Evolutionary conservation across 1,140 invertebrate species (phyloP), one percentile per base, ranked within the genome.

Genomic region (Bathynomus jamesi): DNA sequence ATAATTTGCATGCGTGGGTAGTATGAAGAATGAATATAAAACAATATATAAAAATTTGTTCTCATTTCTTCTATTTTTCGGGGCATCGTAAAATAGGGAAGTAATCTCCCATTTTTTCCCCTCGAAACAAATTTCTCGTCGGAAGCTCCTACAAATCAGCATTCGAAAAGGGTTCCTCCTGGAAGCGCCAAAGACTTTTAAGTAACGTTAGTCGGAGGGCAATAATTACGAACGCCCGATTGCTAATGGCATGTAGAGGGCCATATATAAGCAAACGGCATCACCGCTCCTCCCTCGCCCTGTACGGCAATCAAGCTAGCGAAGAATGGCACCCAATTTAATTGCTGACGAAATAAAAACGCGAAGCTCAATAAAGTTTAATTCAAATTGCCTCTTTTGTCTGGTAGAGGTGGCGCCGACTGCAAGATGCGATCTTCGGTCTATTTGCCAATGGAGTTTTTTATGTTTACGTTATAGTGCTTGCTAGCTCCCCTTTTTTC

Each of bases 291-390:
- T 53, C 40, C 40, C 40, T 53, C 40, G 40, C 40, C 21, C 40
- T 53, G 40, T 53, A 53, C 11, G 21, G 40, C 40, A 53, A 53
- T 53, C 40, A 53, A 53, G 40, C 40, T 21, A 21, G 11, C 40
- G 40, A 53, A 53, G 40, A 53, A 53, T 53, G 40, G 40, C 40
- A 17, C 13, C 40, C 40, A 53, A 53, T 53, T 53, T 53, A 53
- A 53, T 53, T 53, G 40, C 40, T 53, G 40, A 53, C 40, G 40
- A 53, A 53, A 53, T 53, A 53, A 53, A 53, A 53, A 53, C 21
- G 40, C 40, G 40, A 53, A 53, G 40, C 40, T 53, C 40, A 53
- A 53, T 53, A 53, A 53, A 53, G 40, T 53, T 53, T 53, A 53
- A 53, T 53, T 53, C 40, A 11, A 3, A 53, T 53, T 53, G 11